Evolutionary conservation across 1,140 invertebrate species (phyloP), one percentile per base, ranked within the genome.

Genomic region (Hycleus cichorii): DNA sequence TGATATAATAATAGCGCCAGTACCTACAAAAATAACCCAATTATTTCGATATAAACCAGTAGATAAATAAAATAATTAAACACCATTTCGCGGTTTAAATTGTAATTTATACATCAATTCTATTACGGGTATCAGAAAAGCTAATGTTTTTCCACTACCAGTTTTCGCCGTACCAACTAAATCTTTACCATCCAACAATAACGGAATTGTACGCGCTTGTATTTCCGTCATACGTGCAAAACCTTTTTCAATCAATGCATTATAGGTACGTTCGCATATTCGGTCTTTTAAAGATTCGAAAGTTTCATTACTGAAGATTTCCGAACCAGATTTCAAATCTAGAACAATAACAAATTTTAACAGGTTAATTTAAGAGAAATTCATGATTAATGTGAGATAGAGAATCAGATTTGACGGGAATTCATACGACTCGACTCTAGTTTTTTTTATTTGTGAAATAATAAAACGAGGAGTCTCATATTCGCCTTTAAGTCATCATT

Each of bases 141-240:
- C 93, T 10, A 98, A 72, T 0, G 96, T 98, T 76, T 98, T 98
- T 63, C 93, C 92, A 47, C 92, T 95, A 0, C 95, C 96, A 27
- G 96, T 98, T 78, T 93, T 93, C 0, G 96, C 96, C 59, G 92
- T 83, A 53, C 91, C 96, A 38, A 98, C 89, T 10, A 98, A 75
- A 82, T 99, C 95, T 61, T 90, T 84, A 2, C 95, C 94, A 75
- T 97, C 91, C 4, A 98, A 71, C 47, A 98, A 76, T 26, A 89
- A 84, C 9, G 93, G 93, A 68, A 99, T 93, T 0, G 91, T 77
- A 71, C 88, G 88, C 0, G 90, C 85, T 74, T 98, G 95, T 66
- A 98, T 98, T 78, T 96, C 91, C 18, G 95, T 98, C 93, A 98
- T 96, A n/a, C 86, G 85, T 4, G 80, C 86, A 72, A 97, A 97